A percentile compares a stretch with the other conserved stretches of the same genome.
Conservation (phyloP, 2,888 invertebrate genomes). For the Eueremaeus valkanovi region DNA sequence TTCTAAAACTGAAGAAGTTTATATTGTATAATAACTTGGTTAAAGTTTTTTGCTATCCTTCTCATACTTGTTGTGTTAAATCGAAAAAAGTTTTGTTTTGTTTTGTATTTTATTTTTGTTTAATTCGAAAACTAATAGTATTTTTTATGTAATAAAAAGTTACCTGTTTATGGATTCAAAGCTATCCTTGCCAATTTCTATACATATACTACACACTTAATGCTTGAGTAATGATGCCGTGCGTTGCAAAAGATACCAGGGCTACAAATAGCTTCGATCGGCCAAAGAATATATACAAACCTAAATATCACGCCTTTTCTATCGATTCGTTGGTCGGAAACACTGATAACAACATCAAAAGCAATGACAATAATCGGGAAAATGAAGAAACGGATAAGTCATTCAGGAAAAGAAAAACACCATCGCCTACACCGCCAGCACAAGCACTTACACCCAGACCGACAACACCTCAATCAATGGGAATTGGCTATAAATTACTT, state of each 20-base stretch:
- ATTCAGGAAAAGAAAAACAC: neutral
- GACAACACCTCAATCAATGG: neutral
- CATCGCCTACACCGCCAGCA: neutral
- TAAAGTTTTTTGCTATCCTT: neutral
- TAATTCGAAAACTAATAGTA: neutral
- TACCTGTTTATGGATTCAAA: neutral
- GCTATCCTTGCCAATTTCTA: too few relatives aligned
- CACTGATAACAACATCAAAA: neutral
- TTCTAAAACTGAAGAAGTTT: neutral
- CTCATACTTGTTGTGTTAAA: too few relatives aligned
- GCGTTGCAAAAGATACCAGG: slow-evolving; percentile 22
- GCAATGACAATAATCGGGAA: neutral
- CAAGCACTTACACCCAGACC: neutral
- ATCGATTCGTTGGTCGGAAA: slow-evolving; percentile 24
- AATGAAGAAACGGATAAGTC: neutral
- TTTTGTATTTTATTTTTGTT: neutral
- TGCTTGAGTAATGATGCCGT: slow-evolving; percentile 27
- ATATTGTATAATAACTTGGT: neutral
- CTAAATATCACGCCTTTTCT: slow-evolving; percentile 32
- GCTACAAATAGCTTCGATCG: neutral
- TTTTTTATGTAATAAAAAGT: too few relatives aligned
- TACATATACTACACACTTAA: too few relatives aligned
- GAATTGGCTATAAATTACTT: slow-evolving; percentile 3
- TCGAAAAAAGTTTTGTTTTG: neutral
- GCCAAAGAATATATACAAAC: slow-evolving; percentile 23